Evolutionary conservation across 2,888 invertebrate species (phyloP).

Genomic region (Sepiola atlantica): DNA sequence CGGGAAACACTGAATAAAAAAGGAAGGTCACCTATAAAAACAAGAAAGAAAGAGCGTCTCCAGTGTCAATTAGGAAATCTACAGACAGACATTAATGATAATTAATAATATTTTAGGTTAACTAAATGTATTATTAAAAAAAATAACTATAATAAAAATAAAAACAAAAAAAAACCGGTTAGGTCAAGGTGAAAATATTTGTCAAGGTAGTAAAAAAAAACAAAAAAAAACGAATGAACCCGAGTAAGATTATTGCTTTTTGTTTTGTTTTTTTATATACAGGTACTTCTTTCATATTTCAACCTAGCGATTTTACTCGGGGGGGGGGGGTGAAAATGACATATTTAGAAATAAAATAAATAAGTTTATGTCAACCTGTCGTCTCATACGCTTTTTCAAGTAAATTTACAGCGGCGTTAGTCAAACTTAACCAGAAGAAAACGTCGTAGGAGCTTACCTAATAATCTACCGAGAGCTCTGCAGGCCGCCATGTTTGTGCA

Average conservation of each 20-base stretch:
- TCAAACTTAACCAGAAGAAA: not conserved
- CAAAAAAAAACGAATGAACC: conserved; percentile 39
- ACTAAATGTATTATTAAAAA: not conserved
- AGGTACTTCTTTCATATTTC: not conserved
- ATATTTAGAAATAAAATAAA: not conserved
- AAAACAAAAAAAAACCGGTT: not conserved
- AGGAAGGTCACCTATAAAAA: not conserved
- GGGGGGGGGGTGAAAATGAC: not conserved
- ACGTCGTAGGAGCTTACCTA: not conserved
- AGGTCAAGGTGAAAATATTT: conserved; percentile 21
- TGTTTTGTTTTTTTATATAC: not conserved
- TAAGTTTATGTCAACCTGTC: not conserved
- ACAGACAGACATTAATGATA: not conserved
- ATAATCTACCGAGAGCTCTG: conserved; percentile 40
- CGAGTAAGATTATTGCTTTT: not conserved
- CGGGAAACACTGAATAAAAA: not conserved
- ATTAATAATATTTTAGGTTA: not conserved
- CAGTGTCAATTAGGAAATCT: not conserved
- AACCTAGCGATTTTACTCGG: too few species aligned
- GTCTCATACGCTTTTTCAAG: not conserved
- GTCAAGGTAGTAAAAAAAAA: conserved; percentile 48
- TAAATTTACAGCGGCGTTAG: not conserved
- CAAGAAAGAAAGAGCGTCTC: not conserved
- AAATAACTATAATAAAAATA: not conserved
- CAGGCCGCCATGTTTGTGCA: conserved; percentile 44